Conservation (phyloP, 2,113 vertebrate species). For the Gavia stellata region DNA sequence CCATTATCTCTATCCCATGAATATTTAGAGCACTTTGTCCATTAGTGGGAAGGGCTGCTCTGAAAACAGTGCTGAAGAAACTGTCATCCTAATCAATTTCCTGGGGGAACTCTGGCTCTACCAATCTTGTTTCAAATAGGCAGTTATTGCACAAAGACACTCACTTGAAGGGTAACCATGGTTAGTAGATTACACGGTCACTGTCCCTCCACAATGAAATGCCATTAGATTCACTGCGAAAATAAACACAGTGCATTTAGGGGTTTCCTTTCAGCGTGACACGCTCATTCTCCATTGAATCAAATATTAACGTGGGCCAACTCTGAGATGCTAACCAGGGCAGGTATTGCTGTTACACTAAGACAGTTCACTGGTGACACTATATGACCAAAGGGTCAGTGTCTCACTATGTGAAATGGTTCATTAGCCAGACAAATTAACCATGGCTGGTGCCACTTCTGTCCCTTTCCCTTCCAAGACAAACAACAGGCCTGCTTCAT, state of each 20-base stretch:
- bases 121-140: background rate
- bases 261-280: background rate
- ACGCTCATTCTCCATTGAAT: background rate
- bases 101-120: background rate
- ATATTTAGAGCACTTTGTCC: background rate
- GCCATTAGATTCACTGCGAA: background rate
- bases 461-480: background rate
- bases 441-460: background rate
- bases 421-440: background rate
- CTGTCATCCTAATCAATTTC: background rate
- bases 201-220: background rate
- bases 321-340: background rate
- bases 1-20: background rate
- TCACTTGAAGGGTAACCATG: background rate
- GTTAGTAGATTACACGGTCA: background rate
- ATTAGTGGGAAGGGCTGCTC: background rate
- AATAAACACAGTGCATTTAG: background rate
- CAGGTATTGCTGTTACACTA: background rate
- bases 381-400: background rate
- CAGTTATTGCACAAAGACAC: background rate
- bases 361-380: background rate
- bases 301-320: background rate
- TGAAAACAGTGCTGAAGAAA: background rate
- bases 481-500: background rate
- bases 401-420: background rate